Percentiles rank a stretch among this genome's conserved stretches.
These are phyloP conservation scores for Helostoma temminkii DNA, from an alignment of 2,797 vertebrate genomes.

Conservation along the genomic window DNA sequence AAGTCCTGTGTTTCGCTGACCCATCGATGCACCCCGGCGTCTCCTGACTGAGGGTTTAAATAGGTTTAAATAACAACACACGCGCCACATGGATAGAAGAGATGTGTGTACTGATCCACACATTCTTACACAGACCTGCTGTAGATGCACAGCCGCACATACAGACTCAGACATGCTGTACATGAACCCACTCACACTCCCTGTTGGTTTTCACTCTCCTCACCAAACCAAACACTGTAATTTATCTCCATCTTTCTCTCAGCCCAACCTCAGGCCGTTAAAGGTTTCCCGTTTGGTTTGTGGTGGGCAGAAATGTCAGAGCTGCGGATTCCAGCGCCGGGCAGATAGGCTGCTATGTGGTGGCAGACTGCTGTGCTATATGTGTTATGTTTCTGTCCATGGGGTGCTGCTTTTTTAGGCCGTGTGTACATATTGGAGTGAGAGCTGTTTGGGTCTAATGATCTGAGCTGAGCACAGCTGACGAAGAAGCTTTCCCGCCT, in stretches of 20 bases:
- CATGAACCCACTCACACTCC: slow-evolving; percentile 56
- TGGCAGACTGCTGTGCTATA: slow-evolving; percentile 23
- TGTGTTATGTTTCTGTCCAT: slow-evolving; percentile 19
- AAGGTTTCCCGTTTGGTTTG: slow-evolving; percentile 67
- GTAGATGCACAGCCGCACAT: not conserved
- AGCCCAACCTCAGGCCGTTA: slow-evolving; percentile 52
- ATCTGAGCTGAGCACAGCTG: not conserved
- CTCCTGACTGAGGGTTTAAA: no score
- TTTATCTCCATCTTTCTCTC: slow-evolving; percentile 57
- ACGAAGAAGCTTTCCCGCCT: no score
- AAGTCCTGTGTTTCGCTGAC: no score
- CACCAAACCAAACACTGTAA: slow-evolving; percentile 60
- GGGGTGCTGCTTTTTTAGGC: slow-evolving; percentile 17
- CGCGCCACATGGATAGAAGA: no score
- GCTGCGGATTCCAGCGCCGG: slow-evolving; percentile 55
- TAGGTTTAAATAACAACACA: no score
- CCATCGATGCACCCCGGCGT: no score
- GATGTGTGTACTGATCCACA: no score
- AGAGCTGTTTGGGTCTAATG: not conserved
- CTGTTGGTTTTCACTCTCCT: slow-evolving; percentile 1
- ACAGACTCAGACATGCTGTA: not conserved
- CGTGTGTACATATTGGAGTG: not conserved
- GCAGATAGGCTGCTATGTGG: slow-evolving; percentile 33
- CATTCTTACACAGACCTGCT: no score
- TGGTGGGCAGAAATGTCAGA: slow-evolving; percentile 60